Conservation (phyloP, 2,888 invertebrate genomes). For the Alsophila aescularia region DNA sequence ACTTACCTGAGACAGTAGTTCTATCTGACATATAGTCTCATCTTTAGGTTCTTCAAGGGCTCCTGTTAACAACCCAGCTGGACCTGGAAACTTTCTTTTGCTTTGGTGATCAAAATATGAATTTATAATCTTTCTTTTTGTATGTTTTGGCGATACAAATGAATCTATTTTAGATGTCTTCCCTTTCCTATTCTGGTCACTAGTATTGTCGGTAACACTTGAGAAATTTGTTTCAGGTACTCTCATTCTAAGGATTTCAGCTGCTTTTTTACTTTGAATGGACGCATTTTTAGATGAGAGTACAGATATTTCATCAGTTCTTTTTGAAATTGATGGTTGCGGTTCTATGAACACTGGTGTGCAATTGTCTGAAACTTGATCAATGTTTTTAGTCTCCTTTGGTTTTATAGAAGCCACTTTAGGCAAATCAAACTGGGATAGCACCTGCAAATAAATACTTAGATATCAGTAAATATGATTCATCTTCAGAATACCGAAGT, state of each 20-base stretch:
- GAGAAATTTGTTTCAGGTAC: not conserved
- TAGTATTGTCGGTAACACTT: not conserved
- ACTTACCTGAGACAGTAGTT: slow-evolving; percentile 75
- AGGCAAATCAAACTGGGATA: slow-evolving; percentile 74
- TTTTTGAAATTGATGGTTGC: not conserved
- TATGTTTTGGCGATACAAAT: slow-evolving; percentile 58
- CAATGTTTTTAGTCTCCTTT: slow-evolving; percentile 4
- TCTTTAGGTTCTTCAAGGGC: slow-evolving; percentile 62
- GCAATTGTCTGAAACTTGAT: not conserved
- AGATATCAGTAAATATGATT: not conserved
- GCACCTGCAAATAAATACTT: slow-evolving; percentile 48
- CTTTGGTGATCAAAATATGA: slow-evolving; percentile 70
- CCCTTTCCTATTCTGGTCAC: slow-evolving; percentile 1
- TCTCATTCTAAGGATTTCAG: not conserved
- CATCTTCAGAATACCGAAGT: too few species aligned
- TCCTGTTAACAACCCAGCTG: slow-evolving; percentile 72
- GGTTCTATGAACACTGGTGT: not conserved
- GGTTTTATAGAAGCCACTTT: slow-evolving; percentile 38
- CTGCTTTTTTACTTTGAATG: not conserved
- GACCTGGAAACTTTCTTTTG: slow-evolving; percentile 78
- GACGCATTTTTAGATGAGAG: slow-evolving; percentile 1
- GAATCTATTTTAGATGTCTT: slow-evolving; percentile 3
- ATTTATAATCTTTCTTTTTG: slow-evolving; percentile 71
- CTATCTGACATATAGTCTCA: slow-evolving; percentile 67
- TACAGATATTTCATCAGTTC: not conserved